Evolutionary conservation across 2,888 invertebrate genomes (phyloP), one percentile per base, ranked within the genome.

Genomic region (Cephus nigrinus): DNA sequence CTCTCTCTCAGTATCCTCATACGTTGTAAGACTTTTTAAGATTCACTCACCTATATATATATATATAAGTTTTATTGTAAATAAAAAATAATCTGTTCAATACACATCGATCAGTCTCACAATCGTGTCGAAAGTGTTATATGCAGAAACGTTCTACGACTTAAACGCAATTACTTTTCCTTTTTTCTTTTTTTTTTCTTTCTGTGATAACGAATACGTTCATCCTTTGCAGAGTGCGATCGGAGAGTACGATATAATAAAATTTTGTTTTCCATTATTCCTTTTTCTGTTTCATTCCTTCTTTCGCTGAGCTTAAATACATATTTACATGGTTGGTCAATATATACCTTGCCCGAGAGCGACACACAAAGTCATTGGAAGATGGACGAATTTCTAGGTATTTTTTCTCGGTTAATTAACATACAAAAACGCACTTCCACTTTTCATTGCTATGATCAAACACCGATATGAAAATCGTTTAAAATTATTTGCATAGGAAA

Each of bases 41-140:
- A 71, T 55, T 55, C 71, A 2, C 71, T 71, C 71, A 33, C 15
- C 31, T 55, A 76, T 78, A 68, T 76, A 68, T 78, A 68, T 76
- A 68, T 80, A 84, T 82, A 74, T 78, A 85, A 88, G 85, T 87
- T 88, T 82, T 86, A 86, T 86, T 86, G 86, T 89, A 87, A 88
- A 89, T 90, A 88, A 89, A 86, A 87, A 81, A 87, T 87, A 82
- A 89, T 88, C 85, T 87, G 86, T 86, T 88, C 87, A 88, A 90
- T 89, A 90, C 55, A 55, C 86, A 89, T 89, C 90, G 88, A 90
- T 91, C 91, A 91, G 91, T 91, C 91, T 91, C 91, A 89, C 88
- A 91, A 91, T 89, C 90, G 83, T 87, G 86, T 84, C 71, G 71
- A 71, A 71, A 23, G 9, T 9, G 23, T 55, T 55, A 55, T 55